Base-by-base conservation (phyloP, 53 echinoderm and acorn worm species). In the Arbacia lixula region DNA sequence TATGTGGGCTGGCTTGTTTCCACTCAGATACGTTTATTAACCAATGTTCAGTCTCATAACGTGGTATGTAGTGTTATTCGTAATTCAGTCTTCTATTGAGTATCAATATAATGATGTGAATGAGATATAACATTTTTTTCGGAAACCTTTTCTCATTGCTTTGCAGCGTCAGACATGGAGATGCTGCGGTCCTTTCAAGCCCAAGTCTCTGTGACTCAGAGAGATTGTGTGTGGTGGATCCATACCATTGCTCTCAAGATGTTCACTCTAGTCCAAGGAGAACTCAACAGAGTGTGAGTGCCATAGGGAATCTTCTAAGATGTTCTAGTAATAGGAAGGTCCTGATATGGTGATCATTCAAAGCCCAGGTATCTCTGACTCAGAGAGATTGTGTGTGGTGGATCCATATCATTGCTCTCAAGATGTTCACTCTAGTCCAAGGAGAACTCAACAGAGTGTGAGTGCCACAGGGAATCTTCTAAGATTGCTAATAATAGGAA, bases 211-310 rank as follows among this genome's bases (percentile, higher is more conserved):
- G 76, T 90, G 76, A 95, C 94, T 66, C 99, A 99, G 85, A 86
- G 99, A 60, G 99, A 99, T 62, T 88, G 92, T 32, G 91, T 99
- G 4, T 95, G 92, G 92, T 99, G 99, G 99, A 88, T 95, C 19
- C 99, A 99, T 54, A 99, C 99, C 0, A 85, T 99, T 1, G 89
- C 89, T 38, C 87, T 91, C 0, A 87, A 92, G 37, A 99, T 99
- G 99, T 99, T 90, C 69, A 52, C 86, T 28, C 85, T 89, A n/a
- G 79, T 61, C 41, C 92, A 92, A 43, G 87, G 79, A 52, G 92
- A 92, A 16, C 92, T 90, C 73, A 84, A 90, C 32, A 89, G 90
- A 25, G 88, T 86, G 99, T 99, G 72, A 83, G 93, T 72, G 41
- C 9, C 11, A 14, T 63, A 12, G 32, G 5, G 31, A 33, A 4